These are phyloP conservation scores for Chrysopa pallens DNA, from an alignment of 1,140 invertebrate species.

Conservation along the genomic window DNA sequence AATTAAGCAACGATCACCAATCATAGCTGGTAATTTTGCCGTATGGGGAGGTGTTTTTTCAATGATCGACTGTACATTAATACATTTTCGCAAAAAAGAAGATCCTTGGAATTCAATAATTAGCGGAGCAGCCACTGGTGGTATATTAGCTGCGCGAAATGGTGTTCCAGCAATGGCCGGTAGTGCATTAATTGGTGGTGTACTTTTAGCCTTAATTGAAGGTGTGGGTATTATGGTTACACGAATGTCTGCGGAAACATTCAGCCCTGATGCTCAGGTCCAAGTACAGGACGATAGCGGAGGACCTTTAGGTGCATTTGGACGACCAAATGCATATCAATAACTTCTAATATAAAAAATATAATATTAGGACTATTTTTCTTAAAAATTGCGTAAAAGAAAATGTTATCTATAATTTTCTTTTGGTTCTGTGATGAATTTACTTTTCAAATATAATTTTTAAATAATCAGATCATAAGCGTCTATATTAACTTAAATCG, in stretches of 20 bases:
- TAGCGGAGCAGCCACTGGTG: conserved; percentile 88
- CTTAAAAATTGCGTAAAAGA: no score
- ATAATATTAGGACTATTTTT: no score
- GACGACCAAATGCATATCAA: no score
- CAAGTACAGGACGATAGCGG: background rate
- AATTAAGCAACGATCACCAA: conserved; percentile 75
- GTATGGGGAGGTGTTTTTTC: conserved; percentile 94
- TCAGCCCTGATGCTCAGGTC: conserved; percentile 42
- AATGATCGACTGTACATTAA: conserved; percentile 89
- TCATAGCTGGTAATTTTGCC: conserved; percentile 86
- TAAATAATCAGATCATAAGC: no score
- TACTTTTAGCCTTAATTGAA: conserved; percentile 90
- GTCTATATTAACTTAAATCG: no score
- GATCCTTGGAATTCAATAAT: conserved; percentile 98
- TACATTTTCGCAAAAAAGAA: conserved; percentile 90
- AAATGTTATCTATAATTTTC: no score
- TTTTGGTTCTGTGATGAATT: no score
- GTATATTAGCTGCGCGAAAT: conserved; percentile 85
- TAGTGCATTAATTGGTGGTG: conserved; percentile 86
- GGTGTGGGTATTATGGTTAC: conserved; percentile 89
- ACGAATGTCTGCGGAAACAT: conserved; percentile 74
- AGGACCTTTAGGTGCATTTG: no score
- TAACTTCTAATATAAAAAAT: no score
- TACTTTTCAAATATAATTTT: no score
- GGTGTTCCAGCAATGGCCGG: conserved; percentile 88